These are phyloP conservation scores for Hemaris fuciformis DNA, from an alignment of 2,888 invertebrate genomes.

Conservation along the genomic window DNA sequence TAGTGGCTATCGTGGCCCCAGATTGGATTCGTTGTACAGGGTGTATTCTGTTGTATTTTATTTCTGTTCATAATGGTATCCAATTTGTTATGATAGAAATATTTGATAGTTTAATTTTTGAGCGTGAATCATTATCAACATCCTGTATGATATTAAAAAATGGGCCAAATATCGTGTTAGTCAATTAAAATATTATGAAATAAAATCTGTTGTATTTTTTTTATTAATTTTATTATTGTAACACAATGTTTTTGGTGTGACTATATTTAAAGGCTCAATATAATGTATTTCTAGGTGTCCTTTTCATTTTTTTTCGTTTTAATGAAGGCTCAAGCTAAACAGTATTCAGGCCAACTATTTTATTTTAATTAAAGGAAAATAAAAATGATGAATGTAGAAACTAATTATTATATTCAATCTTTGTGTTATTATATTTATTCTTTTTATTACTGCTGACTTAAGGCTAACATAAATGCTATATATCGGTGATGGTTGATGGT, in stretches of 20 bases:
- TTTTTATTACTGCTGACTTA: too few species aligned
- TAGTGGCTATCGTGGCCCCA: background rate
- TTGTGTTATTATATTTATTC: too few species aligned
- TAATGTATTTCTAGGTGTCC: too few species aligned
- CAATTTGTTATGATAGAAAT: background rate
- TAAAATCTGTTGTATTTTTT: slow-evolving; percentile 53
- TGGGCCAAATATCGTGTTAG: slow-evolving; percentile 48
- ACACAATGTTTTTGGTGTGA: background rate
- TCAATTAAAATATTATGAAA: slow-evolving; percentile 50
- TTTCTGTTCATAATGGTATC: background rate
- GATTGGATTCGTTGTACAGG: slow-evolving; percentile 20
- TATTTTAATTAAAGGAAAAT: background rate
- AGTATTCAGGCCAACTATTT: background rate
- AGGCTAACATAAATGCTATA: too few species aligned
- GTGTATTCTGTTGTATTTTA: background rate
- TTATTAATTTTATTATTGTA: slow-evolving; percentile 42
- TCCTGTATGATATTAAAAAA: slow-evolving; percentile 12
- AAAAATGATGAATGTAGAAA: background rate
- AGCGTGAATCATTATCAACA: background rate
- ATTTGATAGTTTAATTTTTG: background rate
- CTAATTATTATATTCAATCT: background rate
- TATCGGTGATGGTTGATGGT: too few species aligned
- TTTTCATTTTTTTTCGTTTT: too few species aligned
- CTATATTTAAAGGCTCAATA: too few species aligned
- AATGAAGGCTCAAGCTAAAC: too few species aligned